phyloP scores from a whole-genome alignment of 2,113 vertebrate genomes.

The Lophochroa leadbeateri region DNA sequence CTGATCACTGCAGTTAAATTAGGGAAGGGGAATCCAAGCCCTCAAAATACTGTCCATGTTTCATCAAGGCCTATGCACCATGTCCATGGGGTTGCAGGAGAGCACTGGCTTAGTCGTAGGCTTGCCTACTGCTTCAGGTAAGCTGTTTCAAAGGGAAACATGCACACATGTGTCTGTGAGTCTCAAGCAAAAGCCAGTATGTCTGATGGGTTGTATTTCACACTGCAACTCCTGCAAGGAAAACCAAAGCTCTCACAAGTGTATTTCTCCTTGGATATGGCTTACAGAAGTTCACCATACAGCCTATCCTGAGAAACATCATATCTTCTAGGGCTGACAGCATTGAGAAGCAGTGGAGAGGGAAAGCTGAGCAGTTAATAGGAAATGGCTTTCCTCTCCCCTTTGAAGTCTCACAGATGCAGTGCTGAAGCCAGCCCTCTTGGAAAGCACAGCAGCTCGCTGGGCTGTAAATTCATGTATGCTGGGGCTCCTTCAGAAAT shows the following conservation, averaged over 20 bases:
- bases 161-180: neutral
- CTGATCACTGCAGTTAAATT: neutral
- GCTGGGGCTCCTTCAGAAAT: neutral
- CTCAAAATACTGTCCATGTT: neutral
- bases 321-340: neutral
- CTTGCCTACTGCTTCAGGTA: neutral
- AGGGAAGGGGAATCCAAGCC: neutral
- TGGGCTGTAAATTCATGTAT: neutral
- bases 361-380: neutral
- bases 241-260: accelerated
- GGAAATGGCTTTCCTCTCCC: neutral
- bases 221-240: neutral
- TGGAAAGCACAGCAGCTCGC: neutral
- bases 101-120: neutral
- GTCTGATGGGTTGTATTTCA: neutral
- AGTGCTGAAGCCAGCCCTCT: neutral
- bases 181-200: neutral
- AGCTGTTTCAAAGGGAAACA: neutral
- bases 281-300: neutral
- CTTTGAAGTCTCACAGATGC: neutral
- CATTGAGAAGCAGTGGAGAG: neutral
- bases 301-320: neutral
- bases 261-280: neutral
- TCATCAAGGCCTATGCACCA: neutral
- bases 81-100: neutral